Conservation (phyloP, 2,888 invertebrate species). For the Drosophila pseudotakahashii region DNA sequence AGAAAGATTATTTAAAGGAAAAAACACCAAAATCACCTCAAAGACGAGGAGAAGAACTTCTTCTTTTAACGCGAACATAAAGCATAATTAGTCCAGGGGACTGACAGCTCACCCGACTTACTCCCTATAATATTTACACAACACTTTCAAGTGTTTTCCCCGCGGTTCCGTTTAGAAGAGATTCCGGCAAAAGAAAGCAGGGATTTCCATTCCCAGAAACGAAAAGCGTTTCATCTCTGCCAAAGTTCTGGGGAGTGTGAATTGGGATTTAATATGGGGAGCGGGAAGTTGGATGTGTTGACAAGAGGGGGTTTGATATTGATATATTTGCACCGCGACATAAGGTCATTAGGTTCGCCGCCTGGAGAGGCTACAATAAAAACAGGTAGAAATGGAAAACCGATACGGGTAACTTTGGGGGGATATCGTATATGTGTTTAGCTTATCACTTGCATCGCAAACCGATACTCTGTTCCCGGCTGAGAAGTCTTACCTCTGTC, state of each 20-base stretch:
- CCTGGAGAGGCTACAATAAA: conserved; percentile 2
- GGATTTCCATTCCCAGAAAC: conserved; percentile 61
- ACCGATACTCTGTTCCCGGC: conserved; percentile 45
- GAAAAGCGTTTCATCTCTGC: conserved; percentile 34
- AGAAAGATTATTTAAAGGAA: conserved; percentile 10
- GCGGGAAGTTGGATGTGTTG: conserved; percentile 42
- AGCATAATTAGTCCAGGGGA: conserved; percentile 57
- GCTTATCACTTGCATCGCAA: conserved; percentile 67
- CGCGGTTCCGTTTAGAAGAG: conserved; percentile 48
- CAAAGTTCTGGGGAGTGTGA: conserved; percentile 12
- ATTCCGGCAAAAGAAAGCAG: conserved; percentile 52
- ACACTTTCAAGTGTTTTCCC: conserved; percentile 60
- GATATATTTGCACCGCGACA: conserved; percentile 65
- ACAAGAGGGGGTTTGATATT: conserved; percentile 47
- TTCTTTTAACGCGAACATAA: conserved; percentile 58
- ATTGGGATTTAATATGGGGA: conserved; percentile 7
- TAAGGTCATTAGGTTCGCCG: conserved; percentile 34
- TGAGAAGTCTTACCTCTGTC: conserved; percentile 22
- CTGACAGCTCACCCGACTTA: conserved; percentile 44
- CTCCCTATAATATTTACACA: conserved; percentile 65
- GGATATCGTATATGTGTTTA: conserved; percentile 50
- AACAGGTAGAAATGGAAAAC: conserved; percentile 64
- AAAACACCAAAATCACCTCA: conserved; percentile 27
- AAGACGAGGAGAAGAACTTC: conserved; percentile 36
- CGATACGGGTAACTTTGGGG: conserved; percentile 45